Conservation (phyloP, 2,797 vertebrate genomes). For the Micromesistius poutassou region DNA sequence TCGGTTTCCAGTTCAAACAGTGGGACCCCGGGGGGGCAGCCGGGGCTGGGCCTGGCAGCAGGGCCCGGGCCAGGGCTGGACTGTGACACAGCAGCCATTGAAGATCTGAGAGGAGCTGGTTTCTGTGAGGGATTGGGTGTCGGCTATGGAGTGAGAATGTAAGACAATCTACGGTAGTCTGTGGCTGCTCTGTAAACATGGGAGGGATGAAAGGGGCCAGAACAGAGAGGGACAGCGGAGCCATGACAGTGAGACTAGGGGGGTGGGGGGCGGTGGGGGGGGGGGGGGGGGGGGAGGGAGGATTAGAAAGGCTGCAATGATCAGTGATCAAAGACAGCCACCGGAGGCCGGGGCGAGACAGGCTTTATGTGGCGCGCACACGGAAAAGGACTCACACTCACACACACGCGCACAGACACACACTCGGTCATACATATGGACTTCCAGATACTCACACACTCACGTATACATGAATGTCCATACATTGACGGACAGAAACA, state of each 20-base stretch:
- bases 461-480: too few species aligned
- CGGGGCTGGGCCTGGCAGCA: constrained; percentile 46
- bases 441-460: constrained; percentile 17
- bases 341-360: constrained; percentile 71
- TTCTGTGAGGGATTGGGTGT: constrained; percentile 71
- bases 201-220: constrained; percentile 73
- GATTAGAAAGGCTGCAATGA: constrained; percentile 77
- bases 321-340: constrained; percentile 77
- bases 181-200: constrained; percentile 75
- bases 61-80: constrained; percentile 43
- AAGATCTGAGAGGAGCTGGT: constrained; percentile 70
- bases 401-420: too few species aligned
- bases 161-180: constrained; percentile 75
- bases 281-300: constrained; percentile 67
- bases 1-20: constrained; percentile 70
- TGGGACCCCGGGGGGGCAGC: constrained; percentile 62
- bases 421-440: too few species aligned
- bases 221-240: constrained; percentile 73
- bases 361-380: constrained; percentile 23
- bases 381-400: constrained; percentile 12
- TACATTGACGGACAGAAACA: too few species aligned
- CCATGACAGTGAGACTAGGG: constrained; percentile 72
- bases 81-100: constrained; percentile 72
- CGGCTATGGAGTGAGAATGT: constrained; percentile 71
- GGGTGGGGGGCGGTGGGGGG: constrained; percentile 63